Evolutionary conservation across 2,797 vertebrate species (phyloP).

Genomic region (Eutrigla gurnardus): DNA sequence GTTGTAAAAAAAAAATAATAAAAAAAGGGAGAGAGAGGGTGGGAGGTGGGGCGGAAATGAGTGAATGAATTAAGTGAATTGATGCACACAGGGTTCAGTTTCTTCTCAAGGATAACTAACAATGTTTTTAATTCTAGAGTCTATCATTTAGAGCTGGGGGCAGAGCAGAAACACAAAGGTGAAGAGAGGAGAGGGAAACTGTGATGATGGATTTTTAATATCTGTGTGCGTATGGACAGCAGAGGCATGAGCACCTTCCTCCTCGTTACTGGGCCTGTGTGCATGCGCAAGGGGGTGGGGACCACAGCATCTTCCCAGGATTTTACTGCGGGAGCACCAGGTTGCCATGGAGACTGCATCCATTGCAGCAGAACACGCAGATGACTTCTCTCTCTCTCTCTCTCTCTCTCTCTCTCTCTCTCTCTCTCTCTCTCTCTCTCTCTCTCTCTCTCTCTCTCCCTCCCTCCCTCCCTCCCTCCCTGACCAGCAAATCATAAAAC

Average conservation of each 20-base stretch:
- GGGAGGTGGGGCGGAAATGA: not conserved
- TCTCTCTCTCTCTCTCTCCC: constrained; percentile 30
- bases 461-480: constrained; percentile 42
- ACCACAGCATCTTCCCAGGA: constrained; percentile 68
- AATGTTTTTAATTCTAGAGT: not conserved
- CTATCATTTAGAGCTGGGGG: not conserved
- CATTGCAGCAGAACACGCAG: constrained; percentile 78
- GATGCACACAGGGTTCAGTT: constrained; percentile 7
- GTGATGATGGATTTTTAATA: not conserved
- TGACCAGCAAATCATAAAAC: constrained; percentile 56
- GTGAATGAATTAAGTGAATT: not conserved
- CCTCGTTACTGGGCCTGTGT: constrained; percentile 39
- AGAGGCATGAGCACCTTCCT: constrained; percentile 29
- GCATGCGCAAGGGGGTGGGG: constrained; percentile 65
- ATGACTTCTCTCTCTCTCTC: constrained; percentile 56
- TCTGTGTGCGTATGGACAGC: constrained; percentile 8
- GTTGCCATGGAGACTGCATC: constrained; percentile 85
- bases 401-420: constrained; percentile 27
- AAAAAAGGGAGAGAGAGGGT: no score
- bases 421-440: constrained; percentile 35
- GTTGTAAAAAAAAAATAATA: not conserved
- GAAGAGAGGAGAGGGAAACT: not conserved
- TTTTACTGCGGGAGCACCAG: constrained; percentile 79
- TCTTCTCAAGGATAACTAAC: not conserved
- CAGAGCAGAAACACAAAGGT: not conserved